Base-by-base conservation (phyloP, 2,113 vertebrate species). In the Nyctibius bracteatus region DNA sequence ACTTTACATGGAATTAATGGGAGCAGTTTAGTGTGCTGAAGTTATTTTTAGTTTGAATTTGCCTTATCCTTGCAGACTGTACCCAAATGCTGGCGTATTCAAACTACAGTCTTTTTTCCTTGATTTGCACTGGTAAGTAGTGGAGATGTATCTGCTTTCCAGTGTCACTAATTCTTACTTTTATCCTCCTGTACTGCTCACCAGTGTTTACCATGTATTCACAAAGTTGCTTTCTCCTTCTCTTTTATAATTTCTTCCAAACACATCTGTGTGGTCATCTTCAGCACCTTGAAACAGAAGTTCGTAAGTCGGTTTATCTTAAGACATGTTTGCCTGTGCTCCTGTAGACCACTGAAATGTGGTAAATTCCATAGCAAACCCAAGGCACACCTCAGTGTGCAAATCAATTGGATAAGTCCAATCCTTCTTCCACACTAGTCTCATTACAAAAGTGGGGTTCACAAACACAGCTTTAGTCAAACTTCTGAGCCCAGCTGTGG, bases 41-140 rank as follows among this genome's bases (percentile, higher is more conserved):
- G 23, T 13, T 47, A n/a, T 35, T 80, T 65, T 31, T 15, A 39
- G 12, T 12, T 35, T 39, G 47, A 51, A 55, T 63, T 87, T 70
- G 19, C 23, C 2, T 65, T 65, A 3, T 22, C 19, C 24, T 68
- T 27, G 12, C 20, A 81, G 37, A 41, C 24, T 52, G 16, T 59
- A 51, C 18, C 17, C 22, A 52, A 44, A 39, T 11, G 12, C 6
- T n/a, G 46, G 1, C 0, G 0, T 70, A 61, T 55, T 73, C 52
- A 80, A 67, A 75, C 19, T 16, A 31, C 21, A 47, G 9, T 21
- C 21, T 17, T 91, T 47, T 74, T 12, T 47, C 43, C 37, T 74
- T 52, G 23, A 70, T 52, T 82, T 66, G 37, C 33, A 25, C 21
- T 14, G 4, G 7, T 9, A n/a, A 79, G 13, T 8, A 30, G 11